Evolutionary conservation across 2,113 vertebrate genomes (phyloP).

Genomic region (Paedocypris sp.): DNA sequence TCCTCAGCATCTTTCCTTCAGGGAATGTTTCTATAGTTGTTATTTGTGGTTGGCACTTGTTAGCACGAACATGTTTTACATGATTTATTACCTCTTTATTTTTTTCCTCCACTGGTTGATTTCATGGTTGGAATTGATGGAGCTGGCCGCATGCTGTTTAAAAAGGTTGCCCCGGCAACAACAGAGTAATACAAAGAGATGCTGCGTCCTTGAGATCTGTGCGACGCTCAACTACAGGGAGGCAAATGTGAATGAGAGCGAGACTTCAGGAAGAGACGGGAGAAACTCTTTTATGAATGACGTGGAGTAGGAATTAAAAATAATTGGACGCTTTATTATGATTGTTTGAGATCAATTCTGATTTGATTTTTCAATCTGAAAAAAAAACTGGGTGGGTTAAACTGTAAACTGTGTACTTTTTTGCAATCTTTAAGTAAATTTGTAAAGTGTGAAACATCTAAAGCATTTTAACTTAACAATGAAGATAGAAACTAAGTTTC

Average conservation of each 20-base stretch:
- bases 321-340: neutral
- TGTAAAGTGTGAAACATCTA: no score
- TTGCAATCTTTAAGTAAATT: no score
- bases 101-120: neutral
- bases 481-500: no score
- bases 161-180: conserved; percentile 56
- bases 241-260: conserved; percentile 43
- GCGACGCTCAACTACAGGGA: conserved; percentile 26
- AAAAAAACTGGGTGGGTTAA: neutral
- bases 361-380: neutral
- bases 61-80: neutral
- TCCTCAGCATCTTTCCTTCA: neutral
- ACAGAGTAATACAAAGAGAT: conserved; percentile 49
- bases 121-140: conserved; percentile 20
- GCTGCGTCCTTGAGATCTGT: conserved; percentile 53
- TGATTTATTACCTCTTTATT: neutral
- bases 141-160: conserved; percentile 38
- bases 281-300: neutral
- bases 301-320: neutral
- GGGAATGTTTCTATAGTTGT: neutral
- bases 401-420: no score
- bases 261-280: neutral
- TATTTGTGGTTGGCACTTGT: neutral
- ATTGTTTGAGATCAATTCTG: neutral
- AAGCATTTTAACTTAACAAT: no score